Evolutionary conservation across 1,140 invertebrate genomes (phyloP), one percentile per base, ranked within the genome.

Genomic region (Tachypleus tridentatus): DNA sequence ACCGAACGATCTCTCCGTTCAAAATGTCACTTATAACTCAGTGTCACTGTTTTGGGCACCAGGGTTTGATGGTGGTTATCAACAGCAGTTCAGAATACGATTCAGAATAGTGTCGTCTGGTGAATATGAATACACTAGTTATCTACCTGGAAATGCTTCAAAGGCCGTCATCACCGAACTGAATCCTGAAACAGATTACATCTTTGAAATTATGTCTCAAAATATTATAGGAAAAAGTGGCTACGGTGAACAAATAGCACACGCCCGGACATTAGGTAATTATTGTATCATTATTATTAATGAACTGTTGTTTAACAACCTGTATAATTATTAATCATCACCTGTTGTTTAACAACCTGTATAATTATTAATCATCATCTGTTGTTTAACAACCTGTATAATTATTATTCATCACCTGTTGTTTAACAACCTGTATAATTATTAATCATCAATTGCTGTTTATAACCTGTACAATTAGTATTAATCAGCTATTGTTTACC

Each of bases 21-120:
- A 86, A 49, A 97, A 98, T 76, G 84, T 88, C 0, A 95, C 94
- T 1, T 89, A 96, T 74, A 88, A 94, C 73, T 85, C 88, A 49
- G 87, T 95, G 3, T 87, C 86, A 0, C 75, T 98, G 11, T 79
- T 83, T 56, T 98, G 96, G 95, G 84, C 84, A 53, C 88, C 93
- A 7, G 94, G 94, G 3, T 98, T 98, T 77, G 88, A 98, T 77
- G 96, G 96, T 0, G 96, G 96, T 4, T 79, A 92, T 53, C 80
- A 82, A 58, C 89, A 94, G 59, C 85, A 85, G 49, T 97, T 89
- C 75, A 83, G 86, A 58, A 82, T 97, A 10, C 80, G 88, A 64
- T 96, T 84, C 53, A 7, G 3, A 54, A 7, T 1, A 54, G 7
- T 54, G 7, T 54, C 53, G 53, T 7, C 53, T n/a, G n/a, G n/a